A percentile compares a stretch with the other conserved stretches of the same genome.
phyloP scores from a whole-genome alignment of 1,140 invertebrate species.

The Penaeus chinensis region DNA sequence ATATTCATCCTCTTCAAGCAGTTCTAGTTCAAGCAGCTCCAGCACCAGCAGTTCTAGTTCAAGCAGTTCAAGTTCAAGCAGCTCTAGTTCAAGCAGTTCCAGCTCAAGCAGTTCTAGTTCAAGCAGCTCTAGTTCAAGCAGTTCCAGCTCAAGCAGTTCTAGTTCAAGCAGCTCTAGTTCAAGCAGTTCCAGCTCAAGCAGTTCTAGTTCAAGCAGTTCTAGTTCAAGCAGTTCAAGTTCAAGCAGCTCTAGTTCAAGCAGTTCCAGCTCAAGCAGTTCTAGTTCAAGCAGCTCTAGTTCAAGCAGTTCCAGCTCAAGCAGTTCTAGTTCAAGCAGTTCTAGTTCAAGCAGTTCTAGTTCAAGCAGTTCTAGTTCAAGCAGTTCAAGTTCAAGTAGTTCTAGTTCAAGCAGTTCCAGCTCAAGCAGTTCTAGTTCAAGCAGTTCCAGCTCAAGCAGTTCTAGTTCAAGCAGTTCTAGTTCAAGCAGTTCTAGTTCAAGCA shows the following conservation, averaged over 20 bases:
- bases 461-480: slow-evolving; percentile 4
- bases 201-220: slow-evolving; percentile 18
- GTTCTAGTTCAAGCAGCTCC: background rate
- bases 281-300: slow-evolving; percentile 5
- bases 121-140: background rate
- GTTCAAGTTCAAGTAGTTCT: background rate
- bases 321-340: background rate
- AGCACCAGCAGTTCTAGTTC: slow-evolving; percentile 18
- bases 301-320: background rate
- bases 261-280: background rate
- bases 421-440: background rate
- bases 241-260: background rate
- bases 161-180: background rate
- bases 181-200: background rate
- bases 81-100: background rate
- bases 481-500: background rate
- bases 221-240: background rate
- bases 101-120: background rate
- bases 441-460: background rate
- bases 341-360: background rate
- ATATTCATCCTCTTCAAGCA: background rate
- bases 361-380: slow-evolving; percentile 6
- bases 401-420: slow-evolving; percentile 10
- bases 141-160: background rate
- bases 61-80: background rate